phyloP scores from a whole-genome alignment of 2,888 invertebrate species.

The Disparrhopalites patrizii region DNA sequence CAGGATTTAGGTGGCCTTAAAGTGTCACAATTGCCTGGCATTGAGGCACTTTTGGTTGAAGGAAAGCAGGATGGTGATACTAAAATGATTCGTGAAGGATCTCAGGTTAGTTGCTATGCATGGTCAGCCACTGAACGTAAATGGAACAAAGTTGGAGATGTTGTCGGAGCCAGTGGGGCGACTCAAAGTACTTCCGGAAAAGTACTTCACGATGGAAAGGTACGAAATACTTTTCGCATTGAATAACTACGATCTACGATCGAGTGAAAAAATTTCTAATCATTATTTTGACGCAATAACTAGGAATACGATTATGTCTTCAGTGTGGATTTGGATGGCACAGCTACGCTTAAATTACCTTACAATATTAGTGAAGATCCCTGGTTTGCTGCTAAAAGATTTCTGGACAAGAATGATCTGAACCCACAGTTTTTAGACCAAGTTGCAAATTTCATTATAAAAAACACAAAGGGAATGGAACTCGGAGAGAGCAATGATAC shows the following conservation, averaged over 20 bases:
- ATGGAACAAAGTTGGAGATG: constrained; percentile 87
- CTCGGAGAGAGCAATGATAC: constrained; percentile 39
- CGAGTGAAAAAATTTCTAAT: neutral
- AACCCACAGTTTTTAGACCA: constrained; percentile 80
- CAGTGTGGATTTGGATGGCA: constrained; percentile 90
- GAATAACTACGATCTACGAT: neutral
- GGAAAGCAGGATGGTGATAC: constrained; percentile 80
- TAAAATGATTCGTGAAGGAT: constrained; percentile 71
- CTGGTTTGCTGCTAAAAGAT: constrained; percentile 83
- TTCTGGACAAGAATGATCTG: constrained; percentile 77
- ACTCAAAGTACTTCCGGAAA: constrained; percentile 66
- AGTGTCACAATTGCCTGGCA: constrained; percentile 79
- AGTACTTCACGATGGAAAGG: constrained; percentile 76
- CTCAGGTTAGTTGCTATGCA: constrained; percentile 70
- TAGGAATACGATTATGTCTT: constrained; percentile 91
- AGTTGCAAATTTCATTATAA: constrained; percentile 87
- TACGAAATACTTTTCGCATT: constrained; percentile 49
- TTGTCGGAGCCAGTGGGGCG: constrained; percentile 71
- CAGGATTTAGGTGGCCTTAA: constrained; percentile 81
- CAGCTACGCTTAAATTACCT: constrained; percentile 79
- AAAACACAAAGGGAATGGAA: constrained; percentile 63
- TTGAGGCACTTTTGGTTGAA: constrained; percentile 68
- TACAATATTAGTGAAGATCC: constrained; percentile 89
- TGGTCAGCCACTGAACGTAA: constrained; percentile 64
- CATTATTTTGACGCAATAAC: too few relatives aligned